These are phyloP conservation scores for Anguilla obscura DNA, from an alignment of 2,797 vertebrate genomes.

Conservation along the genomic window DNA sequence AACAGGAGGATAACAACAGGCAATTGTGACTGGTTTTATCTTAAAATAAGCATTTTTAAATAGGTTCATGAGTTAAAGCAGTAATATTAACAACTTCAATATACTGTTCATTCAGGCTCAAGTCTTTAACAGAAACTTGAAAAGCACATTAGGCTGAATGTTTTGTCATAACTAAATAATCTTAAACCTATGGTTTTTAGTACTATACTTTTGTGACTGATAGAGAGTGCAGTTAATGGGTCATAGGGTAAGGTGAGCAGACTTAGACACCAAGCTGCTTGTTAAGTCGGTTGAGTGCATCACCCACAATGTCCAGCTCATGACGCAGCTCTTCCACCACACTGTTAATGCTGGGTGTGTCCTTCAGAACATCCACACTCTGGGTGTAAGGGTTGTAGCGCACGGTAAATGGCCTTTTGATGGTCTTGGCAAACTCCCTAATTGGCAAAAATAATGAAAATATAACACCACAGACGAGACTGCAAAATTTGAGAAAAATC, in stretches of 20 bases:
- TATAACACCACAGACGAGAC: neutral
- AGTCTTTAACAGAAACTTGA: neutral
- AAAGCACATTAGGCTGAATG: neutral
- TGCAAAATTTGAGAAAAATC: too few species aligned
- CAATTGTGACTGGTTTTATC: neutral
- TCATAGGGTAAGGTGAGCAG: neutral
- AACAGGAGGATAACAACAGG: neutral
- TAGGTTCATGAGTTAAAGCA: neutral
- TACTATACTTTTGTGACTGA: neutral
- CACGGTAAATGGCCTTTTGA: slow-evolving; percentile 92
- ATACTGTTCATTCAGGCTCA: neutral
- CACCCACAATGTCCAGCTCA: slow-evolving; percentile 88
- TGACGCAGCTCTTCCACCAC: slow-evolving; percentile 89
- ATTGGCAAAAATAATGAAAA: slow-evolving; percentile 41
- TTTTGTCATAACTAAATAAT: neutral
- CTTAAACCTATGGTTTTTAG: neutral
- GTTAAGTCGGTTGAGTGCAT: slow-evolving; percentile 87
- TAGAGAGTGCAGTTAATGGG: neutral
- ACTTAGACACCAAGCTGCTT: slow-evolving; percentile 80
- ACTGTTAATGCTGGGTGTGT: slow-evolving; percentile 85
- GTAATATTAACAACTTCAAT: neutral
- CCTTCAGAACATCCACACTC: slow-evolving; percentile 89
- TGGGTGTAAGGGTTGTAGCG: slow-evolving; percentile 95
- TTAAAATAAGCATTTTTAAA: neutral
- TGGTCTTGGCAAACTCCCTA: slow-evolving; percentile 97